Base-by-base conservation (phyloP, 2,113 vertebrate species). In the Peucedramus taeniatus region DNA sequence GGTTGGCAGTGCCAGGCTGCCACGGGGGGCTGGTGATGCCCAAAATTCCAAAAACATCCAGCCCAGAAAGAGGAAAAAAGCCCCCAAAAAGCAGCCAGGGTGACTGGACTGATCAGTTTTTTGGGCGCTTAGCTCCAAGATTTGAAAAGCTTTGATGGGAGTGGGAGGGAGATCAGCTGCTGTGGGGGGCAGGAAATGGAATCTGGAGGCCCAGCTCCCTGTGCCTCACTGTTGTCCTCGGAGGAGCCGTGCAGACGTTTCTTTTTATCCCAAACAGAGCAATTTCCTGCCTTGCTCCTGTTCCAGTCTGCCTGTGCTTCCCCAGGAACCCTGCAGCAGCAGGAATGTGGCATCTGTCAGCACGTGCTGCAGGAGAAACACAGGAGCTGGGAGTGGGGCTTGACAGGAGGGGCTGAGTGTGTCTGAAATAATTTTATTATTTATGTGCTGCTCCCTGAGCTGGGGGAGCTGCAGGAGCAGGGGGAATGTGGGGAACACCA, bases 401-500 rank as follows among this genome's bases (percentile, higher is more conserved):
- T 19, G 53, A 6, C 40, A 44, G 82, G 57, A 60, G 83, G 63
- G 0, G 39, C 20, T 39, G 66, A 12, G 40, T 2, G 17, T 6
- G 51, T 8, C 33, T 47, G 40, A 28, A 69, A 65, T 16, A 13
- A 51, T 17, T 30, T 11, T 5, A 31, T 22, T 22, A 42, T 64
- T 64, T 11, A 23, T 8, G 15, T 2, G 33, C 77, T 20, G 50
- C 16, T 27, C 37, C 33, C 42, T 2, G 54, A 31, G 54, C 33
- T 6, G 47, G 35, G 24, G 31, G 13, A 26, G 63, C 20, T 49
- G 37, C 33, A 21, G 75, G 79, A 49, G 54, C 33, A 22, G 53
- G 76, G 33, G 30, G 53, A 44, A 5, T 21, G 1, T 2, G 11
- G 18, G 5, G 13, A n/a, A 12, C 13, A 2, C 13, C 1, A 0